Evolutionary conservation across 2,888 invertebrate species (phyloP).

Genomic region (Flexamia atlantica): DNA sequence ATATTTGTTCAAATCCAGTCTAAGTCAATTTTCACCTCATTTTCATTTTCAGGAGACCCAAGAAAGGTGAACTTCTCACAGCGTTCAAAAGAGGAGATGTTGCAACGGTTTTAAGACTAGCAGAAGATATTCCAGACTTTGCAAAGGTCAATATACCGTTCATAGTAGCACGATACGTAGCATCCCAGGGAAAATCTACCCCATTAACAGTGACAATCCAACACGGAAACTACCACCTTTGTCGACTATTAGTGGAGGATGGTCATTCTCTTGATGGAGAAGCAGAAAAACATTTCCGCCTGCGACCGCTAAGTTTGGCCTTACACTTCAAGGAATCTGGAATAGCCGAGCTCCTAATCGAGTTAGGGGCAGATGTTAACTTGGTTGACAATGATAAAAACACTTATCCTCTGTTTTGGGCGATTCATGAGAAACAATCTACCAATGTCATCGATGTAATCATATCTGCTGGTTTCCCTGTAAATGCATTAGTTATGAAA

Average conservation of each 20-base stretch:
- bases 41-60: constrained; percentile 1
- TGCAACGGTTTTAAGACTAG: background rate
- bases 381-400: background rate
- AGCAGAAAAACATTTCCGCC: background rate
- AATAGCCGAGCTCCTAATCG: constrained; percentile 22
- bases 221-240: constrained; percentile 26
- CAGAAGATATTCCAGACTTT: constrained; percentile 11
- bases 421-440: constrained; percentile 3
- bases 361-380: constrained; percentile 31
- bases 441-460: constrained; percentile 9
- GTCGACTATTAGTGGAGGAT: constrained; percentile 7
- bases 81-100: background rate
- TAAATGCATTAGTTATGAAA: constrained; percentile 5
- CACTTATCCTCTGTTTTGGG: constrained; percentile 22
- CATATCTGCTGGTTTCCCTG: constrained; percentile 34
- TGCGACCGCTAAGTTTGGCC: constrained; percentile 22
- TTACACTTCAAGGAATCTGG: background rate
- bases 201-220: background rate
- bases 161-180: background rate
- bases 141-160: constrained; percentile 11
- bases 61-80: constrained; percentile 2
- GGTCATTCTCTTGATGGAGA: constrained; percentile 16
- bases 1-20: too few species aligned
- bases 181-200: background rate
- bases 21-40: background rate